Evolutionary conservation across 2,888 invertebrate species (phyloP).

Genomic region (Drepana falcataria): DNA sequence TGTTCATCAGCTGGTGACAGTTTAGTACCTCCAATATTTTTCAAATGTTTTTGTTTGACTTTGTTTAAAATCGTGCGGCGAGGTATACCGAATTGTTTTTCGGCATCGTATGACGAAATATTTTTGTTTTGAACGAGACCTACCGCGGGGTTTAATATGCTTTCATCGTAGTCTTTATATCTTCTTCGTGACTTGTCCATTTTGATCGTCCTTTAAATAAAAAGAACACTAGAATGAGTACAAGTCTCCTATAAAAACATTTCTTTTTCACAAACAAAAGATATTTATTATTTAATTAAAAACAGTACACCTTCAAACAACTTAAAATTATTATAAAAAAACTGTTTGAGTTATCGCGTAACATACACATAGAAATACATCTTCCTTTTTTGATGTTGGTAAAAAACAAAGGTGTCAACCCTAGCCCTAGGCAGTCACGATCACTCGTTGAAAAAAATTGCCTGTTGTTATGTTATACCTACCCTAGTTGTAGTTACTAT

Average conservation of each 20-base stretch:
- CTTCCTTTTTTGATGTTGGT: slow-evolving; percentile 3
- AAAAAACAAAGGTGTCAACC: slow-evolving; percentile 3
- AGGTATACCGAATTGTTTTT: slow-evolving; percentile 15
- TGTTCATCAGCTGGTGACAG: slow-evolving; percentile 1
- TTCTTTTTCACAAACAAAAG: too few relatives aligned
- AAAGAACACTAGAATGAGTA: slow-evolving; percentile 3
- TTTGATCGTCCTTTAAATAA: slow-evolving; percentile 8
- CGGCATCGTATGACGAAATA: slow-evolving; percentile 11
- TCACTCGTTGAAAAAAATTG: slow-evolving; percentile 3
- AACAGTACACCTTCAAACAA: background rate
- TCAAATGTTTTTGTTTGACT: slow-evolving; percentile 18
- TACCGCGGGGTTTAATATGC: slow-evolving; percentile 6
- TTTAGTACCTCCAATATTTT: slow-evolving; percentile 8
- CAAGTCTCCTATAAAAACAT: background rate
- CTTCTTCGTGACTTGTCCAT: slow-evolving; percentile 6
- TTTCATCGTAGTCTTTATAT: slow-evolving; percentile 11
- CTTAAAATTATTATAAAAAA: slow-evolving; percentile 1
- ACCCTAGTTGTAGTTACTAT: too few relatives aligned
- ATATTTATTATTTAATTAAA: too few relatives aligned
- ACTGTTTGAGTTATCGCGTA: slow-evolving; percentile 1
- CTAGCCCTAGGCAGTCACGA: slow-evolving; percentile 4
- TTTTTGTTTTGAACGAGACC: slow-evolving; percentile 7
- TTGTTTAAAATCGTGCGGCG: slow-evolving; percentile 16
- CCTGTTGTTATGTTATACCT: too few relatives aligned
- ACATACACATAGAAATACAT: slow-evolving; percentile 2